These are phyloP conservation scores for Argyra leucocephala DNA, from an alignment of 2,888 invertebrate species.

Conservation along the genomic window DNA sequence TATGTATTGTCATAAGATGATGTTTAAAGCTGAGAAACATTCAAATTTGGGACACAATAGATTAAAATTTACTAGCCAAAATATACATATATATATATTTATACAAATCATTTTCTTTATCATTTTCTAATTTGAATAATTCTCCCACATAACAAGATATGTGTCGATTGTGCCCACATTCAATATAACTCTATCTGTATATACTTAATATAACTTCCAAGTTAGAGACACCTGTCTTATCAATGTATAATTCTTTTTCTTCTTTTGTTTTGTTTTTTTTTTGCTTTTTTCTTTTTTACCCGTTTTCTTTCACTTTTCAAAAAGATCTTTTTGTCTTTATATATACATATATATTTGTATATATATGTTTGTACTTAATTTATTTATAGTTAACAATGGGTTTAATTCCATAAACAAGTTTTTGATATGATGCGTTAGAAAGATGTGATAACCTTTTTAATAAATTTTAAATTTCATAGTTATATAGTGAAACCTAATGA, in stretches of 20 bases:
- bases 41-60: no score
- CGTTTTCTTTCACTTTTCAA: not conserved
- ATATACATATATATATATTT: no score
- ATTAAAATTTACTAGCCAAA: no score
- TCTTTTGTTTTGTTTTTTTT: not conserved
- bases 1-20: no score
- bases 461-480: not conserved
- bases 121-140: not conserved
- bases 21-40: no score
- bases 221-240: slow-evolving; percentile 4
- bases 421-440: not conserved
- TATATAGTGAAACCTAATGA: not conserved
- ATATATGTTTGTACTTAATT: not conserved
- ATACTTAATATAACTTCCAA: not conserved
- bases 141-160: not conserved
- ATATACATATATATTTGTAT: not conserved
- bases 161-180: slow-evolving; percentile 1
- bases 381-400: slow-evolving; percentile 1
- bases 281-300: not conserved
- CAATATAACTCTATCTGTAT: not conserved
- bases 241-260: not conserved
- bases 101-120: slow-evolving; percentile 2
- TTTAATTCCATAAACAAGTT: slow-evolving; percentile 6
- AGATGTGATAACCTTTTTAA: not conserved
- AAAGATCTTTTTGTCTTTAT: not conserved